A percentile compares a stretch with the other conserved stretches of the same genome.
Conservation (phyloP, 1,140 invertebrate species). For the Bombus superbus region DNA sequence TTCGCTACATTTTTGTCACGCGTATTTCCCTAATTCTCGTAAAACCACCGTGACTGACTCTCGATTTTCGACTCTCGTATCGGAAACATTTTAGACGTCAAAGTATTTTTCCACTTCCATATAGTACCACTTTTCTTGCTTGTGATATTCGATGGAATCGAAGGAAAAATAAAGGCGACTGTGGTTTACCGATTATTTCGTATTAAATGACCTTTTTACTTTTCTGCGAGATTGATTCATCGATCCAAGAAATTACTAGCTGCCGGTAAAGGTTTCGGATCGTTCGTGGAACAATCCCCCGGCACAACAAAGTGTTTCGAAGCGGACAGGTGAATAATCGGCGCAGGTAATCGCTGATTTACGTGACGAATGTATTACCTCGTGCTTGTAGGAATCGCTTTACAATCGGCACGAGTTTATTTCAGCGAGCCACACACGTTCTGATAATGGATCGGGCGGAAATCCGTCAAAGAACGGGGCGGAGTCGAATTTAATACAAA, state of each 20-base stretch:
- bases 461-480: neutral
- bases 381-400: neutral
- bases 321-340: constrained; percentile 23
- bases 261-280: constrained; percentile 1
- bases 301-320: neutral
- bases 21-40: no score
- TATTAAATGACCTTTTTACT: neutral
- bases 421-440: neutral
- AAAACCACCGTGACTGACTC: no score
- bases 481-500: neutral
- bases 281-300: neutral
- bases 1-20: no score
- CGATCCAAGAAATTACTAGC: constrained; percentile 9
- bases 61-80: no score
- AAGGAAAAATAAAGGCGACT: neutral
- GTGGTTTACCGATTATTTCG: neutral
- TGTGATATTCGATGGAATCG: no score
- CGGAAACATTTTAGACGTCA: no score
- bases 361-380: constrained; percentile 30
- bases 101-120: no score
- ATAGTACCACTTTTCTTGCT: no score
- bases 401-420: constrained; percentile 3
- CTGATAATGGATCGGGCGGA: neutral
- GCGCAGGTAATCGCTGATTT: constrained; percentile 27
- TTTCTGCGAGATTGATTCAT: neutral